phyloP scores from a whole-genome alignment of 2,113 vertebrate genomes.

The Pimephales promelas region DNA sequence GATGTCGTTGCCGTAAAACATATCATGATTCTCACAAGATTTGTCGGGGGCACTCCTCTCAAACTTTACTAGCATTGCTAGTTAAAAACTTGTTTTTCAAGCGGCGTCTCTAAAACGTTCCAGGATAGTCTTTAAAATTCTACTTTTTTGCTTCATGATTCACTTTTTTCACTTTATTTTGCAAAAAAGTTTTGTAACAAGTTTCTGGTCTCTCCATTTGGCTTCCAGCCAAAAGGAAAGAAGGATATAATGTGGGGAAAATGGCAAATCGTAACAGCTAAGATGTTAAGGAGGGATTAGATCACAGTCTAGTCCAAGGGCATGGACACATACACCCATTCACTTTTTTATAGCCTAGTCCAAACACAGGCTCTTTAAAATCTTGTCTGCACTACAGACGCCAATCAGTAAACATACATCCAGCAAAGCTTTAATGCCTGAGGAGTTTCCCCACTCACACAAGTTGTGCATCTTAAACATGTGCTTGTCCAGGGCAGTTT shows the following conservation, averaged over 20 bases:
- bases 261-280: background rate
- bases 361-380: slow-evolving; percentile 46
- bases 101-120: too few species aligned
- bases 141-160: background rate
- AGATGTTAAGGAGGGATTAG: slow-evolving; percentile 24
- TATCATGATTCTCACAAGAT: too few species aligned
- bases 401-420: slow-evolving; percentile 60
- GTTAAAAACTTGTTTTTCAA: too few species aligned
- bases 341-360: slow-evolving; percentile 29
- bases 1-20: too few species aligned
- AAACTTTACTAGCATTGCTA: too few species aligned
- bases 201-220: background rate
- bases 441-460: slow-evolving; percentile 27
- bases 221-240: background rate
- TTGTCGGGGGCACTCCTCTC: too few species aligned
- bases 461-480: slow-evolving; percentile 45
- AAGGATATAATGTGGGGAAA: slow-evolving; percentile 2
- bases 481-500: slow-evolving; percentile 69
- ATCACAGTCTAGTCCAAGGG: slow-evolving; percentile 34
- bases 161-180: background rate
- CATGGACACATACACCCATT: slow-evolving; percentile 19
- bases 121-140: background rate
- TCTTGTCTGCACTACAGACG: slow-evolving; percentile 48
- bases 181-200: background rate
- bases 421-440: slow-evolving; percentile 28